A percentile compares a stretch with the other conserved stretches of the same genome.
Conservation (phyloP, 2,113 vertebrate genomes). For the Bujurquina vittata region DNA sequence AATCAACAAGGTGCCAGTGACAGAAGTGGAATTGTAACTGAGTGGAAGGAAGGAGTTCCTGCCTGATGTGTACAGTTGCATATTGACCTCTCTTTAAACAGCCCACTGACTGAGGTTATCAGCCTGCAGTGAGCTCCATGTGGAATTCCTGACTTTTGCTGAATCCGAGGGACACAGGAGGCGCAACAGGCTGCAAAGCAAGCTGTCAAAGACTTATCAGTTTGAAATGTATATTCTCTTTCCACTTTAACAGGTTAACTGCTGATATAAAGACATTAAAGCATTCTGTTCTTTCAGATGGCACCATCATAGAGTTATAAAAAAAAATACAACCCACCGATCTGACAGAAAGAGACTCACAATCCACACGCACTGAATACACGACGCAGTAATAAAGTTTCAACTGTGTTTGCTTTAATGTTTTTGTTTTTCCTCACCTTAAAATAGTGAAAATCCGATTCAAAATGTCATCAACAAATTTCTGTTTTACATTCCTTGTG, state of each 20-base stretch:
- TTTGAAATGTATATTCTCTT: conserved; percentile 13
- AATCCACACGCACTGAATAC: not conserved
- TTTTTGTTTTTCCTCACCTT: conserved; percentile 45
- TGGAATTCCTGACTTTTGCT: conserved; percentile 61
- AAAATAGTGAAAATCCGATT: conserved; percentile 47
- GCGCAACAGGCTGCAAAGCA: not conserved
- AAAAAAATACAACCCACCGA: not conserved
- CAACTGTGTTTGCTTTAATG: conserved; percentile 63
- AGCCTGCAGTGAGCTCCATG: conserved; percentile 15
- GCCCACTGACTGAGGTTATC: conserved; percentile 68
- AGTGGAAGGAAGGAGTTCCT: conserved; percentile 16
- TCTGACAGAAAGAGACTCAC: not conserved
- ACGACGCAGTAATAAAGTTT: not conserved
- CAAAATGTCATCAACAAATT: conserved; percentile 43
- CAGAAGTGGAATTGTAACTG: not conserved
- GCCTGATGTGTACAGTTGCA: conserved; percentile 38
- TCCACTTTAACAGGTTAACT: not conserved
- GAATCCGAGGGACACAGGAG: conserved; percentile 25
- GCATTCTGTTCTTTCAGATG: not conserved
- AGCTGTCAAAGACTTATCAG: not conserved
- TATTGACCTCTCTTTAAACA: conserved; percentile 71
- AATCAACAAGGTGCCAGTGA: not conserved
- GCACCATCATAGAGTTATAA: not conserved
- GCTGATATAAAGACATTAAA: not conserved
- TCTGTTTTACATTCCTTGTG: conserved; percentile 48